Evolutionary conservation across 1,140 invertebrate species (phyloP).

Genomic region (Branchinecta lindahli): DNA sequence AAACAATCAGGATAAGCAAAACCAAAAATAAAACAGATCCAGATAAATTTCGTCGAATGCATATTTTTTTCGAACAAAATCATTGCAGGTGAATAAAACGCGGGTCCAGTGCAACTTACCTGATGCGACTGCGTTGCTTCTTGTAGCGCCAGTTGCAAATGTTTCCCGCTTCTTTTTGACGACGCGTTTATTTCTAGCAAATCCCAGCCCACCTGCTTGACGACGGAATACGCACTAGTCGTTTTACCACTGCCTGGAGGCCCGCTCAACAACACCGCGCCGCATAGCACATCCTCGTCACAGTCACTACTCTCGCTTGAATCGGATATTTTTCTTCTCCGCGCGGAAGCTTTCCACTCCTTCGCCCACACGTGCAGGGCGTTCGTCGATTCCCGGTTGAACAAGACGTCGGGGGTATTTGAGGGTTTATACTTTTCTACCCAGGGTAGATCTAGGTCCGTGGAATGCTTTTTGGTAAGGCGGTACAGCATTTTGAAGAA

Average conservation of each 20-base stretch:
- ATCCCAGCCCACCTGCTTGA: neutral
- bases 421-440: neutral
- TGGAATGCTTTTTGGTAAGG: neutral
- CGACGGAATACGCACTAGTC: neutral
- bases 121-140: conserved; percentile 2
- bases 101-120: neutral
- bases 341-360: neutral
- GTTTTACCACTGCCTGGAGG: neutral
- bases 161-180: neutral
- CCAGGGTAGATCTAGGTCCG: neutral
- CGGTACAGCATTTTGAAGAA: neutral
- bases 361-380: neutral
- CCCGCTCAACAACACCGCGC: neutral
- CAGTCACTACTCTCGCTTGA: neutral
- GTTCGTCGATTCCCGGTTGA: neutral
- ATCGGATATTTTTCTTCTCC: neutral
- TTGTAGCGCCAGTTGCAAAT: neutral
- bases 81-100: no score
- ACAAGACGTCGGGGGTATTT: neutral
- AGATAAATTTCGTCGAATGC: no score
- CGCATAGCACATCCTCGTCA: neutral
- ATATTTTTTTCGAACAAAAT: no score
- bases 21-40: no score
- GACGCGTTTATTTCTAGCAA: neutral
- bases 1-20: no score